A percentile compares a stretch with the other conserved stretches of the same genome.
Evolutionary conservation across 92 coral and sea anemone species (phyloP).

Genomic region (Actinostola sp.): DNA sequence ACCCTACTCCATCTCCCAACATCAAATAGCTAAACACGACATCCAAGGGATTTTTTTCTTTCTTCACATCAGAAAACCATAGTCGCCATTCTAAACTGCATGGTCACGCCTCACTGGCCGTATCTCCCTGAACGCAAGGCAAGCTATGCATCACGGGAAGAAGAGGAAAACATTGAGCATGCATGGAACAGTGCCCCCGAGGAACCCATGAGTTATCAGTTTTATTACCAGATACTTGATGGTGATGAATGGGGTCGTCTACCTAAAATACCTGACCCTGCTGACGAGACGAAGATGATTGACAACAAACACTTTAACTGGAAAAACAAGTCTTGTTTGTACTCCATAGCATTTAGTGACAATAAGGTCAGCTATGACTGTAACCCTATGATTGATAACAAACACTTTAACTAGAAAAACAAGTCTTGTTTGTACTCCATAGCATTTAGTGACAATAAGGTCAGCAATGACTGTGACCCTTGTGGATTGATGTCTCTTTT

Average conservation of each 20-base stretch:
- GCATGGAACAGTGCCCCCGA: slow-evolving; percentile 91
- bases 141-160: slow-evolving; percentile 45
- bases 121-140: slow-evolving; percentile 75
- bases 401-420: slow-evolving; percentile 60
- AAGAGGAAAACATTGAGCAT: slow-evolving; percentile 70
- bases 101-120: slow-evolving; percentile 91
- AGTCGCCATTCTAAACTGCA: slow-evolving; percentile 79
- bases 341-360: slow-evolving; percentile 66
- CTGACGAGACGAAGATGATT: slow-evolving; percentile 15
- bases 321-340: slow-evolving; percentile 79
- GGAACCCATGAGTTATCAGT: slow-evolving; percentile 81
- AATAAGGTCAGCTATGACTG: slow-evolving; percentile 61
- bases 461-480: background rate
- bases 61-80: slow-evolving; percentile 73
- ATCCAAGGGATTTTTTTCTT: no score
- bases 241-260: slow-evolving; percentile 75
- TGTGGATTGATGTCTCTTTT: background rate
- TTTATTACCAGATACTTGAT: slow-evolving; percentile 75
- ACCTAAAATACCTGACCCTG: slow-evolving; percentile 51
- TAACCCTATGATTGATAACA: slow-evolving; percentile 18
- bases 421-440: slow-evolving; percentile 82
- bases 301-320: slow-evolving; percentile 59
- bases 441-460: slow-evolving; percentile 51
- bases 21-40: no score
- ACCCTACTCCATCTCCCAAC: no score